Conservation (phyloP, 2,113 vertebrate genomes). For the Genyomyrus donnyi region DNA sequence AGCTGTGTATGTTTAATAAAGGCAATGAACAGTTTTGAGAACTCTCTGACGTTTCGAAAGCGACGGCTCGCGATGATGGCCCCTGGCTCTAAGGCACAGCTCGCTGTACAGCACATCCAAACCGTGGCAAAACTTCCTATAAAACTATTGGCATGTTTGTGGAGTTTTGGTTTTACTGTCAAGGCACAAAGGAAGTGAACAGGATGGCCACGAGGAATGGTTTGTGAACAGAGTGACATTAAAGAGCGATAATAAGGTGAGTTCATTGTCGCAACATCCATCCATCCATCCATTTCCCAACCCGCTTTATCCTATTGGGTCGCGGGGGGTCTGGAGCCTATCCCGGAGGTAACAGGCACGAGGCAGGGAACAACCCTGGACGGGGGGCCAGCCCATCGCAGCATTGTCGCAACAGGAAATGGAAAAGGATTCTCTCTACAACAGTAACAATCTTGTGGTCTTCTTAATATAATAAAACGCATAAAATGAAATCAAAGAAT, state of each 20-base stretch:
- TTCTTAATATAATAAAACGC: not conserved
- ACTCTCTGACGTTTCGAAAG: not conserved
- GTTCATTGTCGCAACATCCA: not conserved
- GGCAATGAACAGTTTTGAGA: not conserved
- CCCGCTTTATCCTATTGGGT: too few relatives aligned
- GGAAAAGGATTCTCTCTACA: not conserved
- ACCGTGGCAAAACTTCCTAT: not conserved
- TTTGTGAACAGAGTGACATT: not conserved
- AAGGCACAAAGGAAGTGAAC: not conserved
- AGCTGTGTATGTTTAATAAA: not conserved
- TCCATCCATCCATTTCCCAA: too few relatives aligned
- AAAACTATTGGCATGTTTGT: not conserved
- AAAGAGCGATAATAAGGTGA: not conserved
- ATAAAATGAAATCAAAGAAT: not conserved
- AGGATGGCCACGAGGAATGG: not conserved
- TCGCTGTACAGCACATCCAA: too few relatives aligned
- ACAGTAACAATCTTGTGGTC: not conserved
- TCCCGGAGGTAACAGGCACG: too few relatives aligned
- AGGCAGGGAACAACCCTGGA: too few relatives aligned
- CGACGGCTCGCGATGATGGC: not conserved
- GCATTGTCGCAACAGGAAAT: not conserved
- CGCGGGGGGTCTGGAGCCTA: too few relatives aligned
- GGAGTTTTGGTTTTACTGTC: not conserved
- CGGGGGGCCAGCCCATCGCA: too few relatives aligned
- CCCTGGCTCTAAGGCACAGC: not conserved